Conservation (phyloP, 2,888 invertebrate species). For the Anagyrus pseudococci region DNA sequence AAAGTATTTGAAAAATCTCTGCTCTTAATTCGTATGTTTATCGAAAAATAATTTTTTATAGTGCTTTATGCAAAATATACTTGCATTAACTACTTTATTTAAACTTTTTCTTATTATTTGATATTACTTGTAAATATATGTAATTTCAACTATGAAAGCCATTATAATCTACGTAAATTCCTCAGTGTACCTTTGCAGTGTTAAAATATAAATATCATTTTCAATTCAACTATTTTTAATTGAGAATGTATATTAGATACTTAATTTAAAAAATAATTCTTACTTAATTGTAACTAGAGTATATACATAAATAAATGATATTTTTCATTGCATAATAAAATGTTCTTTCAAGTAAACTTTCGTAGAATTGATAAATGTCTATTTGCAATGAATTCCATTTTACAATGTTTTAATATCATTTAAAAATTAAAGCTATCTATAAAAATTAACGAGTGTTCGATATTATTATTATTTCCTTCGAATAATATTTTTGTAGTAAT, state of each 20-base stretch:
- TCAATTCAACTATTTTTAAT: background rate
- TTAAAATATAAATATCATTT: conserved; percentile 19
- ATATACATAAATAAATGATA: conserved; percentile 3
- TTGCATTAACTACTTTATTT: background rate
- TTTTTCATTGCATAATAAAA: background rate
- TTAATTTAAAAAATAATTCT: background rate
- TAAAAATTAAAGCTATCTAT: background rate
- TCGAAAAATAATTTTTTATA: conserved; percentile 8
- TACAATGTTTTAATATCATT: background rate
- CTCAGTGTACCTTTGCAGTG: conserved; percentile 31
- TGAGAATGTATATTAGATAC: background rate
- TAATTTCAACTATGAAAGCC: conserved; percentile 1
- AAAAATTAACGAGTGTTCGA: background rate
- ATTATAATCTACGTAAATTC: conserved; percentile 5
- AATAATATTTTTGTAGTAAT: conserved; percentile 13
- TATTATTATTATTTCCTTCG: conserved; percentile 1
- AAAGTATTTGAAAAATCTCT: no score
- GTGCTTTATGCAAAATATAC: conserved; percentile 12
- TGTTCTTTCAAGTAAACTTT: background rate
- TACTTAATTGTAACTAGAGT: no score
- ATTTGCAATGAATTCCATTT: background rate
- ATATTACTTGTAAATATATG: background rate
- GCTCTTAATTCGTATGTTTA: no score
- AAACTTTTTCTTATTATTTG: conserved; percentile 3
- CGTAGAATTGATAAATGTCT: conserved; percentile 1